A percentile compares a stretch with the other conserved stretches of the same genome.
These are phyloP conservation scores for Liposcelis brunnea DNA, from an alignment of 2,888 invertebrate genomes.

Conservation along the genomic window DNA sequence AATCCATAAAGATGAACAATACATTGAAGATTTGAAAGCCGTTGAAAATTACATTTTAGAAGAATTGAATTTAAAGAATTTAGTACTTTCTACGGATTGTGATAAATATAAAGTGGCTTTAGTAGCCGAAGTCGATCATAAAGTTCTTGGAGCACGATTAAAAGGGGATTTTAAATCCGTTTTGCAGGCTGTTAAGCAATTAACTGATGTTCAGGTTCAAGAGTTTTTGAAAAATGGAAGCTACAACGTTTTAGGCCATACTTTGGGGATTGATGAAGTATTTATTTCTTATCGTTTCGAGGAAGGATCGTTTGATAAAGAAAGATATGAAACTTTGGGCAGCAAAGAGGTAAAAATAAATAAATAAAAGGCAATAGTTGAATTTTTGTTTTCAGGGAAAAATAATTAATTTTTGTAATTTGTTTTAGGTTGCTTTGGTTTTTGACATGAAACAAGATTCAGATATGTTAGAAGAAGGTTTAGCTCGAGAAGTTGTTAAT, in stretches of 20 bases:
- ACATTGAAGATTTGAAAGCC: constrained; percentile 58
- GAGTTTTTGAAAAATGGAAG: constrained; percentile 50
- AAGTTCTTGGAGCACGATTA: constrained; percentile 68
- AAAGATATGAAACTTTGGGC: constrained; percentile 67
- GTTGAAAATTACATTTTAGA: constrained; percentile 74
- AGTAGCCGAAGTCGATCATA: constrained; percentile 89
- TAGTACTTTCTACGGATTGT: constrained; percentile 78
- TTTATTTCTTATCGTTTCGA: constrained; percentile 49
- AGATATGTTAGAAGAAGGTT: constrained; percentile 83
- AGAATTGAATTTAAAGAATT: constrained; percentile 78
- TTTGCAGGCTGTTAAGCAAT: constrained; percentile 53
- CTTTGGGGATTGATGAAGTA: constrained; percentile 58
- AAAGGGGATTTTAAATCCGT: constrained; percentile 84
- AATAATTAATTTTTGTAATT: background rate
- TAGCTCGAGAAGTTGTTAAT: constrained; percentile 89
- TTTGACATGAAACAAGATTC: constrained; percentile 80
- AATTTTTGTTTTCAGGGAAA: background rate
- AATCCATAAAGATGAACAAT: constrained; percentile 66
- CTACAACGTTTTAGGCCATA: constrained; percentile 56
- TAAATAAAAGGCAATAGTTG: background rate
- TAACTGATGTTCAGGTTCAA: constrained; percentile 64
- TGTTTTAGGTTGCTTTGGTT: constrained; percentile 50
- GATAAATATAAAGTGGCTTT: constrained; percentile 79
- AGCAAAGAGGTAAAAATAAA: constrained; percentile 46
- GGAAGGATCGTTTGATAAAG: constrained; percentile 40